Evolutionary conservation across 2,797 vertebrate genomes (phyloP), one percentile per base, ranked within the genome.

Genomic region (Margarornis squamiger): DNA sequence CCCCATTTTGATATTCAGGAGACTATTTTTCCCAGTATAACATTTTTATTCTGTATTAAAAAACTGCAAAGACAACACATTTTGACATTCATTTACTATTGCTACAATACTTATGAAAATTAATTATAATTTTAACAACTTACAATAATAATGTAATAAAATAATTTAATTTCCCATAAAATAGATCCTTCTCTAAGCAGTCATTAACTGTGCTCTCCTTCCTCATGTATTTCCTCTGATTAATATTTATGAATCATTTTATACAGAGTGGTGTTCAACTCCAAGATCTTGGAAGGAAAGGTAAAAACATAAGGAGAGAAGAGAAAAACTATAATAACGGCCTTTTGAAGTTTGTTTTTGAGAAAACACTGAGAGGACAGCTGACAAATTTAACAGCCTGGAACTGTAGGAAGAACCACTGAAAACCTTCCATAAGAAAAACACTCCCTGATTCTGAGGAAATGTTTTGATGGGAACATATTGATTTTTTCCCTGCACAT

Each of bases 181-280:
- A 90, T 43, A 57, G 16, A 22, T 57, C 32, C 17, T 87, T 86
- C 63, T 94, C 52, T 86, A 84, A 85, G 30, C 63, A 94, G 52
- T 92, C 66, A 62, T 96, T 94, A 96, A 86, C 67, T 70, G 16
- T 24, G 4, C 32, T 94, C 20, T 79, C 32, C 29, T 93, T 72
- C 9, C 30, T 36, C 21, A 59, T 39, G 32, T 30, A 68, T 65
- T 49, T 93, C 57, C 29, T 81, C n/a, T 78, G 76, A 80, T 90
- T 81, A 96, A 92, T 90, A 95, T 94, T 96, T 90, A 94, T 93
- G 73, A 92, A 90, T 89, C 1, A n/a, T 59, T 93, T 92, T 91
- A 27, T 38, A 57, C 7, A 43, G n/a, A 81, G 11, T 45, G 2
- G 9, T 81, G 30, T 65, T 86, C 30, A 76, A 34, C 38, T 54